Conservation (phyloP, 1,140 invertebrate species). For the Drosophila saltans region DNA sequence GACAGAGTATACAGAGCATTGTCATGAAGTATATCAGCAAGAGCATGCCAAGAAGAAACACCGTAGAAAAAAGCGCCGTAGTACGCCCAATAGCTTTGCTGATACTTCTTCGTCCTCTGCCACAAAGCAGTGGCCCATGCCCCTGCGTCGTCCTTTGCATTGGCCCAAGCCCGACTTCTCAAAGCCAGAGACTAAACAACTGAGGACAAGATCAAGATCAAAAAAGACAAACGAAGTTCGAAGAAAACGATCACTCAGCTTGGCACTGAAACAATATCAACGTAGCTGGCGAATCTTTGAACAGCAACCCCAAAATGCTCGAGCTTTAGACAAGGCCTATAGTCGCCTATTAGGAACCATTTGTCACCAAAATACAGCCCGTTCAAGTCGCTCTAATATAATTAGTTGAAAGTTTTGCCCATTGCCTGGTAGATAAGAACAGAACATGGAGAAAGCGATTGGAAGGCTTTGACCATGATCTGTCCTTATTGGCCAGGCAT, state of each 20-base stretch:
- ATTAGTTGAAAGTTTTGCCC: not conserved
- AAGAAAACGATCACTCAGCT: not conserved
- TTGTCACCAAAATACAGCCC: not conserved
- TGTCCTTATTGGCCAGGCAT: not conserved
- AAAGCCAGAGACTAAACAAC: not conserved
- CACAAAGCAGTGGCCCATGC: not conserved
- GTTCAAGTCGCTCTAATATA: not conserved
- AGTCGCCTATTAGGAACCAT: constrained; percentile 14
- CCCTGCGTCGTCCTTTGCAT: constrained; percentile 44
- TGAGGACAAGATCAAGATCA: not conserved
- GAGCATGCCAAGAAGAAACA: constrained; percentile 19
- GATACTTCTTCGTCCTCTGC: not conserved
- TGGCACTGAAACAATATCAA: constrained; percentile 11
- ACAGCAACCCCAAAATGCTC: constrained; percentile 32
- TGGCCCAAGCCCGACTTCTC: constrained; percentile 56
- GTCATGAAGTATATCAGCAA: constrained; percentile 16
- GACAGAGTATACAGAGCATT: not conserved
- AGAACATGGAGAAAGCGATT: constrained; percentile 1
- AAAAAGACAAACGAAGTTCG: not conserved
- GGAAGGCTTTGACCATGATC: not conserved
- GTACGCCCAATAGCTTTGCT: not conserved
- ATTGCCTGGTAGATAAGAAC: not conserved
- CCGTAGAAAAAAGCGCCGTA: not conserved
- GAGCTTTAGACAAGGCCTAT: constrained; percentile 31
- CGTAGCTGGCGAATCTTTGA: constrained; percentile 27